Conservation (phyloP, 2,888 invertebrate genomes). For the Criorhina ranunculi region DNA sequence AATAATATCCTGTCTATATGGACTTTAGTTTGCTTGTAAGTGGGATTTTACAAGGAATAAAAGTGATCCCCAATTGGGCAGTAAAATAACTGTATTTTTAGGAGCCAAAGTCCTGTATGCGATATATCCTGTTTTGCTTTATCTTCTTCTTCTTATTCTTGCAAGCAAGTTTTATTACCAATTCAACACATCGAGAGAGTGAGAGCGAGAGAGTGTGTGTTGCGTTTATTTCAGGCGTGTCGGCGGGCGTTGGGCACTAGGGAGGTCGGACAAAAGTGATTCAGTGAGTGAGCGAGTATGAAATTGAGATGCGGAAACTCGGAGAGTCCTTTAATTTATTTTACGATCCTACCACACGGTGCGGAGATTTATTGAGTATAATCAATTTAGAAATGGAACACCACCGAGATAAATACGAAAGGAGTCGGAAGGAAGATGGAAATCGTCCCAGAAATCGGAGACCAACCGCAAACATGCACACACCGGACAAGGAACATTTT, state of each 20-base stretch:
- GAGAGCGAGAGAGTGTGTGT: not conserved
- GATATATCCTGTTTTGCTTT: conserved; percentile 35
- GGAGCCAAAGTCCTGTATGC: conserved; percentile 19
- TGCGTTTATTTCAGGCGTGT: not conserved
- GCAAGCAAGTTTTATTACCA: conserved; percentile 48
- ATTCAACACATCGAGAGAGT: conserved; percentile 43
- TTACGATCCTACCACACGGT: conserved; percentile 69
- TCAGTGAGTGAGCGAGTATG: conserved; percentile 14
- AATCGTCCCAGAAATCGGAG: conserved; percentile 48
- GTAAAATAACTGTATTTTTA: conserved; percentile 68
- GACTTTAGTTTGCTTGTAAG: conserved; percentile 74
- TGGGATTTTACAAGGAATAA: conserved; percentile 75
- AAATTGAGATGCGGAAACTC: conserved; percentile 45
- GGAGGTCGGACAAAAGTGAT: not conserved
- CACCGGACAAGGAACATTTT: conserved; percentile 42
- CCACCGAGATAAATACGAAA: not conserved
- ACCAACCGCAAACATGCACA: conserved; percentile 48
- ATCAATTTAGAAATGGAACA: conserved; percentile 63
- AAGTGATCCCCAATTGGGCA: conserved; percentile 75
- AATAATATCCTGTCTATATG: conserved; percentile 73
- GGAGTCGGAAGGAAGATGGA: conserved; percentile 4
- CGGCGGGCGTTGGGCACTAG: not conserved
- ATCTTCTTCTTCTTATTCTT: conserved; percentile 9
- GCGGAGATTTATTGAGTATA: conserved; percentile 66
- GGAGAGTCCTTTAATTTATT: conserved; percentile 68